phyloP scores from a whole-genome alignment of 1,140 invertebrate genomes.

The Drosophila teissieri region DNA sequence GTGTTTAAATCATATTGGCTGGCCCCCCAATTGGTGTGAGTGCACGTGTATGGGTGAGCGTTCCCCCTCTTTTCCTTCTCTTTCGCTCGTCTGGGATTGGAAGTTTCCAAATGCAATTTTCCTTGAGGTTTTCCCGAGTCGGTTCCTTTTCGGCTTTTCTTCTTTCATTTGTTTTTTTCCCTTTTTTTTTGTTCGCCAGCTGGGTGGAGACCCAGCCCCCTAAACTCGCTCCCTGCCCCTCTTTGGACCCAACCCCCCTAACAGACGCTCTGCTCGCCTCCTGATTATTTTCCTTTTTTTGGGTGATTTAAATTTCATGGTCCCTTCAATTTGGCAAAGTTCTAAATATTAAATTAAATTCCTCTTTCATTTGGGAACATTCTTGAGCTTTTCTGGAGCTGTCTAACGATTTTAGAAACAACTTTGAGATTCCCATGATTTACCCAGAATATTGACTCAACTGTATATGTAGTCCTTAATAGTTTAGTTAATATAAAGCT shows the following conservation, averaged over 20 bases:
- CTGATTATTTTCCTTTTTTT: conserved; percentile 39
- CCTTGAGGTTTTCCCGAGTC: conserved; percentile 74
- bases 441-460: no score
- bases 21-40: conserved; percentile 56
- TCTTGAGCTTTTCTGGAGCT: not conserved
- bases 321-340: conserved; percentile 74
- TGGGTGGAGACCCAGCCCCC: conserved; percentile 62
- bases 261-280: not conserved
- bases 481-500: not conserved
- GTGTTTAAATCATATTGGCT: conserved; percentile 81
- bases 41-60: conserved; percentile 52
- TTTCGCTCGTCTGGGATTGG: conserved; percentile 76
- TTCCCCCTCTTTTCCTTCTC: conserved; percentile 51
- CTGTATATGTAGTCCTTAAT: no score
- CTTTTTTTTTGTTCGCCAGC: conserved; percentile 12
- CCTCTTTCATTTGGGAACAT: conserved; percentile 28
- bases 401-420: not conserved
- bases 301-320: conserved; percentile 80
- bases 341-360: conserved; percentile 81
- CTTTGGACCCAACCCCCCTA: not conserved
- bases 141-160: conserved; percentile 52
- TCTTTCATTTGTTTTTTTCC: conserved; percentile 18
- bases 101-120: conserved; percentile 83
- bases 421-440: not conserved
- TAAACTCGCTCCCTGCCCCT: conserved; percentile 17